phyloP scores from a whole-genome alignment of 2,113 vertebrate genomes.

The Typhlomys cinereus region DNA sequence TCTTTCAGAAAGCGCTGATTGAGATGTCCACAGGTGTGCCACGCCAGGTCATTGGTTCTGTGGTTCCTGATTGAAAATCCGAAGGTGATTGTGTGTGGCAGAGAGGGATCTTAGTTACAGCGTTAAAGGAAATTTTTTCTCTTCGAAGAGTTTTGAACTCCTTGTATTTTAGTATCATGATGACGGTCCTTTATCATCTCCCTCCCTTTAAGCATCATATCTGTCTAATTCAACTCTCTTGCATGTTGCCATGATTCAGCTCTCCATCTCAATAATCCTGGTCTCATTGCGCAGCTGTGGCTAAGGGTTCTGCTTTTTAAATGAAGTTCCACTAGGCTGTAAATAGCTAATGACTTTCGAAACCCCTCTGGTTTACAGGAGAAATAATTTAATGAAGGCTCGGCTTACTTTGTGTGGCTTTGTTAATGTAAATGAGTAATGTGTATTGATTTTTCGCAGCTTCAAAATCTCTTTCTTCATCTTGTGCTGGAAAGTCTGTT shows the following conservation, averaged over 20 bases:
- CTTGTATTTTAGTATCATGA: not conserved
- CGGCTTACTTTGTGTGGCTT: conserved; percentile 81
- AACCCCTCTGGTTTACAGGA: conserved; percentile 77
- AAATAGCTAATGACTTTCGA: conserved; percentile 77
- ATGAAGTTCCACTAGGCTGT: conserved; percentile 48
- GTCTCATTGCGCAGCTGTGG: not conserved
- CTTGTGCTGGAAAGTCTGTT: conserved; percentile 80
- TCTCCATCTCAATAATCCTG: conserved; percentile 40
- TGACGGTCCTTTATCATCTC: not conserved
- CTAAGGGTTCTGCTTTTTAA: conserved; percentile 60
- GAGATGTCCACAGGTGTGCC: not conserved
- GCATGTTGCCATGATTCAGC: conserved; percentile 34
- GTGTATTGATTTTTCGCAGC: conserved; percentile 86
- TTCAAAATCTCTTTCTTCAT: conserved; percentile 84
- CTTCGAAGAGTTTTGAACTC: conserved; percentile 11
- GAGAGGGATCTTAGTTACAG: not conserved
- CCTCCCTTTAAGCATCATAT: not conserved
- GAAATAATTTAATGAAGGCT: conserved; percentile 81
- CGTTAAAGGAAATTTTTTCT: not conserved
- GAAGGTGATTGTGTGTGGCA: not conserved
- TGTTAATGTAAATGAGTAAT: conserved; percentile 86
- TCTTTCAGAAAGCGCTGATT: not conserved
- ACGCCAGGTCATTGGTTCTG: not conserved
- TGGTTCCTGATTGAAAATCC: not conserved
- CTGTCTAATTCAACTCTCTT: not conserved